These are phyloP conservation scores for Camptogramma bilineatum DNA, from an alignment of 2,888 invertebrate species.

Conservation along the genomic window DNA sequence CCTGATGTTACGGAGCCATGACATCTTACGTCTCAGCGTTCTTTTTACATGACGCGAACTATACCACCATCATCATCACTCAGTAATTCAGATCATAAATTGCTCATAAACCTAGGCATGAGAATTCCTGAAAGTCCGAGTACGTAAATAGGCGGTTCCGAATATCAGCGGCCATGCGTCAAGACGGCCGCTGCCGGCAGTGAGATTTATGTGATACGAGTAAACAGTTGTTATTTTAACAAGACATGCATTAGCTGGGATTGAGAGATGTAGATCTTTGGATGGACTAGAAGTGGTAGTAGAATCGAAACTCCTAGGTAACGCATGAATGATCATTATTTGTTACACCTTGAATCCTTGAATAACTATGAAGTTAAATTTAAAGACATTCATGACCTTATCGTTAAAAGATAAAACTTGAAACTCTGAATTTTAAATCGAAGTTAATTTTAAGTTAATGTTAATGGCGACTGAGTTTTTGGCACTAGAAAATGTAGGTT, in stretches of 20 bases:
- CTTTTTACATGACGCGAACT: no score
- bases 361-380: no score
- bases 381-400: no score
- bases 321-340: no score
- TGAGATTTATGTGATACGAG: constrained; percentile 59
- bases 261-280: constrained; percentile 49
- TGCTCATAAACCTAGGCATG: constrained; percentile 29
- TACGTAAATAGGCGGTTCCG: constrained; percentile 42
- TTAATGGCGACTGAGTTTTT: no score
- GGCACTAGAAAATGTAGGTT: no score
- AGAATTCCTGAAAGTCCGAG: constrained; percentile 34
- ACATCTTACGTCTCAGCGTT: no score
- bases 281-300: neutral
- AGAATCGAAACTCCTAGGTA: constrained; percentile 11
- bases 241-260: constrained; percentile 50
- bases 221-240: constrained; percentile 58
- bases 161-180: constrained; percentile 54
- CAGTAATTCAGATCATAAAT: constrained; percentile 29
- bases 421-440: no score
- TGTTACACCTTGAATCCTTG: no score
- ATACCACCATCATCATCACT: neutral
- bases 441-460: no score
- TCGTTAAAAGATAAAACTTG: no score
- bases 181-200: constrained; percentile 62
- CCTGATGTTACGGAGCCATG: no score